Percentiles rank a stretch among this genome's conserved stretches.
These are phyloP conservation scores for Lycaon pictus DNA, from an alignment of 2,113 vertebrate genomes.

Conservation along the genomic window DNA sequence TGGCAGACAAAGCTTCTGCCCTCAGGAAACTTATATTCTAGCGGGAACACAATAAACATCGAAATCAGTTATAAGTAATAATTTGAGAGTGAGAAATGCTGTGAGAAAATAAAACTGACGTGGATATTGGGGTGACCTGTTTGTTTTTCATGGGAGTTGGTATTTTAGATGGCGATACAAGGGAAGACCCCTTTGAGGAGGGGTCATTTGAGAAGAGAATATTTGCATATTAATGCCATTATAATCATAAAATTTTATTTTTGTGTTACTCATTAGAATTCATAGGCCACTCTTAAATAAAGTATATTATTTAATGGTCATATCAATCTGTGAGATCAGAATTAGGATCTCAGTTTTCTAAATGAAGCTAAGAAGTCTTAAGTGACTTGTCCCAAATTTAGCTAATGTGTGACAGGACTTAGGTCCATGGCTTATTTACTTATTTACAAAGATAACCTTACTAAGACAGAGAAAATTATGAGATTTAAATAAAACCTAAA, in stretches of 20 bases:
- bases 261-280: conserved; percentile 4
- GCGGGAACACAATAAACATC: background rate
- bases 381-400: background rate
- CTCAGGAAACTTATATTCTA: background rate
- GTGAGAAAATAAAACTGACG: background rate
- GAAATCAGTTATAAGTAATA: background rate
- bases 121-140: background rate
- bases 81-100: background rate
- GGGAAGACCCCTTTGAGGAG: background rate
- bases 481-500: conserved; percentile 46
- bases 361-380: conserved; percentile 53
- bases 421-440: background rate
- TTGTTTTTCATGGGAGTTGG: background rate
- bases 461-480: conserved; percentile 6
- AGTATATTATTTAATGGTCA: conserved; percentile 16
- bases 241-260: conserved; percentile 33
- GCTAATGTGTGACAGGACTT: background rate
- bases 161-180: background rate
- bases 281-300: conserved; percentile 32
- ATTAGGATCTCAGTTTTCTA: conserved; percentile 63
- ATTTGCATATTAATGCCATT: background rate
- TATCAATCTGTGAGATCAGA: conserved; percentile 57
- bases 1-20: background rate
- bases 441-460: background rate
- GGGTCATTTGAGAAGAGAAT: background rate